A percentile compares a stretch with the other conserved stretches of the same genome.
Evolutionary conservation across 1,140 invertebrate genomes (phyloP).

Genomic region (Drosophila ohnishii): DNA sequence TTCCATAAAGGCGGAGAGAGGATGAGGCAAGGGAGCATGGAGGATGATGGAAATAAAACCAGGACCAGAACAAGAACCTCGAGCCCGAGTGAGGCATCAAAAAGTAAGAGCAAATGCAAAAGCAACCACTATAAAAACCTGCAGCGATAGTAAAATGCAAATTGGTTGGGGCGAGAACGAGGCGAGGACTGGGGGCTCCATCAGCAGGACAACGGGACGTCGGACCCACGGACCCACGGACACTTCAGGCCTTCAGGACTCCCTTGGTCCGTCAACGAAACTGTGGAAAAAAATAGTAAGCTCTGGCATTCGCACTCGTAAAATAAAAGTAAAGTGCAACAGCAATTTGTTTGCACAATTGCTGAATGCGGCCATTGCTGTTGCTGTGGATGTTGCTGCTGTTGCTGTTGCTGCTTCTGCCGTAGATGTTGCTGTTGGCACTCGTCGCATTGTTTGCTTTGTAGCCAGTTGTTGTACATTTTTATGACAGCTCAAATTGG

Average conservation of each 20-base stretch:
- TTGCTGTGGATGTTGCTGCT: slow-evolving; percentile 44
- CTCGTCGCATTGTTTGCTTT: slow-evolving; percentile 80
- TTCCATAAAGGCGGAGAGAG: slow-evolving; percentile 22
- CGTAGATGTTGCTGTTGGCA: slow-evolving; percentile 71
- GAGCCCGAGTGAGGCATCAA: slow-evolving; percentile 74
- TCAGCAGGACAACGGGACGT: slow-evolving; percentile 20
- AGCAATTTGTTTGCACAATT: slow-evolving; percentile 81
- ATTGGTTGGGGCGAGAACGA: slow-evolving; percentile 47
- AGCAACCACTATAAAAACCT: slow-evolving; percentile 78
- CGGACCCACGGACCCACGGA: slow-evolving; percentile 18
- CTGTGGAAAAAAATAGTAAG: slow-evolving; percentile 46
- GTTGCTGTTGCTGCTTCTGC: slow-evolving; percentile 22
- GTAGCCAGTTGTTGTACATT: slow-evolving; percentile 79
- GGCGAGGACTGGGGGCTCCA: slow-evolving; percentile 20
- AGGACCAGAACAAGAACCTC: slow-evolving; percentile 49
- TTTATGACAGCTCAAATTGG: slow-evolving; percentile 81
- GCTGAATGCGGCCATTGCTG: slow-evolving; percentile 77
- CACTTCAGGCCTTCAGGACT: slow-evolving; percentile 40
- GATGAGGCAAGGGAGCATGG: slow-evolving; percentile 15
- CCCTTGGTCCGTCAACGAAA: slow-evolving; percentile 58
- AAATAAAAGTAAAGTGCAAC: slow-evolving; percentile 81
- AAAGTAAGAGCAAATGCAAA: slow-evolving; percentile 63
- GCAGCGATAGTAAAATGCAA: slow-evolving; percentile 80
- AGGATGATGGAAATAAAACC: slow-evolving; percentile 67
- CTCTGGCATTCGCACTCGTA: slow-evolving; percentile 79